A percentile compares a stretch with the other conserved stretches of the same genome.
These are phyloP conservation scores for Ctenosaura bakeri DNA, from an alignment of 2,797 vertebrate species.

Conservation along the genomic window DNA sequence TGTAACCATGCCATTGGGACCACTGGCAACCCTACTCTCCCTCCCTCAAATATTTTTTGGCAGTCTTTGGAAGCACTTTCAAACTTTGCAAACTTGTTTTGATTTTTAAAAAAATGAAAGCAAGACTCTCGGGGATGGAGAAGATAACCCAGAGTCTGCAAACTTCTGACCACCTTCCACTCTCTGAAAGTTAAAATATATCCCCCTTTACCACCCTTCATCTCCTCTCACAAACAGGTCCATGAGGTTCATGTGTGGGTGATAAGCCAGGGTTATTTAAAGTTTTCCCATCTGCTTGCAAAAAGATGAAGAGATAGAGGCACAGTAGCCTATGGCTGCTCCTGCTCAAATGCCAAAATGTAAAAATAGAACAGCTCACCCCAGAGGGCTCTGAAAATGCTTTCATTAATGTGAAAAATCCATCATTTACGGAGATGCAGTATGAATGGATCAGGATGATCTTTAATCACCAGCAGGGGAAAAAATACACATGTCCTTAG, in stretches of 20 bases:
- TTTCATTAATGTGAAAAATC: slow-evolving; percentile 76
- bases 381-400: slow-evolving; percentile 64
- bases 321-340: slow-evolving; percentile 64
- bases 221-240: slow-evolving; percentile 29
- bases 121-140: neutral
- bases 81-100: neutral
- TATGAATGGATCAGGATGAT: slow-evolving; percentile 74
- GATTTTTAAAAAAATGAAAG: neutral
- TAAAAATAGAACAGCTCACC: slow-evolving; percentile 77
- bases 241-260: slow-evolving; percentile 50
- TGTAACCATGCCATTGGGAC: too few relatives aligned
- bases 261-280: slow-evolving; percentile 40
- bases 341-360: slow-evolving; percentile 67
- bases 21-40: too few relatives aligned
- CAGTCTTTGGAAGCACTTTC: neutral
- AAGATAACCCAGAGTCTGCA: neutral
- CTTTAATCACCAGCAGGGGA: slow-evolving; percentile 66
- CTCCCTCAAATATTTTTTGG: neutral
- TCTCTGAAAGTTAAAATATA: neutral
- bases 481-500: slow-evolving; percentile 62
- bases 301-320: slow-evolving; percentile 61
- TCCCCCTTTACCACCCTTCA: neutral
- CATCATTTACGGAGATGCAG: slow-evolving; percentile 70
- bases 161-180: neutral
- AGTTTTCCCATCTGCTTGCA: slow-evolving; percentile 58